These are phyloP conservation scores for Procavia capensis DNA, from an alignment of 2,113 vertebrate species.

Conservation along the genomic window DNA sequence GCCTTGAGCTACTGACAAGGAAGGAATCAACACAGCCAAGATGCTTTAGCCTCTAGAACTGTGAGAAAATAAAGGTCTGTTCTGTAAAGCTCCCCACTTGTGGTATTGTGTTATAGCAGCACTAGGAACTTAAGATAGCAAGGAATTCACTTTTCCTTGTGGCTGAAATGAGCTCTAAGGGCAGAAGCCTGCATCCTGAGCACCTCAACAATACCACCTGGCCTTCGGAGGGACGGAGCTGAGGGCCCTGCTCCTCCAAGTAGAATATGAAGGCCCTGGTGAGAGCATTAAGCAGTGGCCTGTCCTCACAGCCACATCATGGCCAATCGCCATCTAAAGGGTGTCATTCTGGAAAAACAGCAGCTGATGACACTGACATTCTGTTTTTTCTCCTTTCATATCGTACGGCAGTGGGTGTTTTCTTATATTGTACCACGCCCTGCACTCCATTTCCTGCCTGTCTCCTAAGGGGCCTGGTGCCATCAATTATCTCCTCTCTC, in stretches of 20 bases:
- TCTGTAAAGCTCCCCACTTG: background rate
- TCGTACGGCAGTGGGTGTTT: too few species aligned
- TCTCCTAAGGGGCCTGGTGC: constrained; percentile 20
- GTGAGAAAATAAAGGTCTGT: background rate
- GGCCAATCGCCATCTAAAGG: background rate
- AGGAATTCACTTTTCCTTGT: background rate
- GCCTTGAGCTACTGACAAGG: background rate
- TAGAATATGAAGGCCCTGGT: accelerated
- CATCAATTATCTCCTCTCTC: constrained; percentile 55
- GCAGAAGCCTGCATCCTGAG: background rate
- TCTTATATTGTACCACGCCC: background rate
- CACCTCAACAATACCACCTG: accelerated
- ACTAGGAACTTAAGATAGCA: background rate
- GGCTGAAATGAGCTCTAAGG: background rate
- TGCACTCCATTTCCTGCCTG: constrained; percentile 35
- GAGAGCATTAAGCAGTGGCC: accelerated
- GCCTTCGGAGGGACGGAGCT: background rate
- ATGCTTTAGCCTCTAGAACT: background rate
- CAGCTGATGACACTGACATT: background rate
- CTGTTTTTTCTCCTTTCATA: background rate
- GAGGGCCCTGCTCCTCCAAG: background rate
- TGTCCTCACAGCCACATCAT: background rate
- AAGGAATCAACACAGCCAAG: background rate
- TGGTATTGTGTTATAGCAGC: background rate
- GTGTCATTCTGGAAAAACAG: background rate